Percentiles rank a stretch among this genome's conserved stretches.
phyloP scores from a whole-genome alignment of 1,140 invertebrate species.

The Drosophila nigrodunni region DNA sequence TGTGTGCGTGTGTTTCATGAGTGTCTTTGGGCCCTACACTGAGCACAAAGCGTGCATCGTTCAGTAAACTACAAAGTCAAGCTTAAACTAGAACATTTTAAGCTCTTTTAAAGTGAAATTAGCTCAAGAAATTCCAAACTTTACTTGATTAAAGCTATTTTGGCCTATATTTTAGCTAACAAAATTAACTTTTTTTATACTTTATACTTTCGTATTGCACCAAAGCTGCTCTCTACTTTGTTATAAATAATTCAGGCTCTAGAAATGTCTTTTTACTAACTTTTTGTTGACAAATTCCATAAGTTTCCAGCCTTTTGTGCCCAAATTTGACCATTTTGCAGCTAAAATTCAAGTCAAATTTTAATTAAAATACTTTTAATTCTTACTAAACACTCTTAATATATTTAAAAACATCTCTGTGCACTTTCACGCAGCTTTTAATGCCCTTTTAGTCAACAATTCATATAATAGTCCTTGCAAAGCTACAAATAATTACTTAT shows the following conservation, averaged over 20 bases:
- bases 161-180: too few relatives aligned
- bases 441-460: neutral
- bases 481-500: neutral
- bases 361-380: neutral
- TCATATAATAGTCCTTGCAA: neutral
- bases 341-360: neutral
- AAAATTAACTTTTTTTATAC: too few relatives aligned
- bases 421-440: neutral
- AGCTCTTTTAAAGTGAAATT: too few relatives aligned
- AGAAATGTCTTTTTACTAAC: too few relatives aligned
- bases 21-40: conserved; percentile 61
- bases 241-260: too few relatives aligned
- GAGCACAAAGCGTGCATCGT: conserved; percentile 49
- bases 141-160: too few relatives aligned
- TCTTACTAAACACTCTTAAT: neutral
- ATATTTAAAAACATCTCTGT: neutral
- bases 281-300: too few relatives aligned
- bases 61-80: conserved; percentile 22
- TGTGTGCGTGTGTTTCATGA: conserved; percentile 26
- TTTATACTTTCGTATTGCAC: too few relatives aligned
- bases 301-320: neutral
- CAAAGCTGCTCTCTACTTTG: too few relatives aligned
- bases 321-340: neutral
- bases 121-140: too few relatives aligned
- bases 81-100: conserved; percentile 16